A percentile compares a stretch with the other conserved stretches of the same genome.
These are phyloP conservation scores for pig (Sus scrofa) DNA, from an alignment of 2,113 vertebrate species.

Conservation along the genomic window T2T-Sscrofa CM000812.6:262572501-262573000, in stretches of 20 bases:
- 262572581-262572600: neutral
- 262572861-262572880: neutral
- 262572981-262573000: no score
- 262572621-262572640: no score
- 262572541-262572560: neutral
- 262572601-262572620: neutral
- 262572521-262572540: neutral
- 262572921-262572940: no score
- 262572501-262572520: neutral
- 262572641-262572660: no score
- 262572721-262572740: no score
- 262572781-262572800: neutral
- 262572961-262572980: no score
- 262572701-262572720: no score
- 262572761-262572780: neutral
- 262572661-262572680: no score
- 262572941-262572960: no score
- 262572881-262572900: neutral
- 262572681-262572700: no score
- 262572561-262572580: neutral
- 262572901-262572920: no score
- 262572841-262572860: slow-evolving; percentile 1
- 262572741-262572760: neutral
- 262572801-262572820: slow-evolving; percentile 10
- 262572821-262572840: neutral